phyloP scores from a whole-genome alignment of 2,113 vertebrate species.

The Monopterus albus region DNA sequence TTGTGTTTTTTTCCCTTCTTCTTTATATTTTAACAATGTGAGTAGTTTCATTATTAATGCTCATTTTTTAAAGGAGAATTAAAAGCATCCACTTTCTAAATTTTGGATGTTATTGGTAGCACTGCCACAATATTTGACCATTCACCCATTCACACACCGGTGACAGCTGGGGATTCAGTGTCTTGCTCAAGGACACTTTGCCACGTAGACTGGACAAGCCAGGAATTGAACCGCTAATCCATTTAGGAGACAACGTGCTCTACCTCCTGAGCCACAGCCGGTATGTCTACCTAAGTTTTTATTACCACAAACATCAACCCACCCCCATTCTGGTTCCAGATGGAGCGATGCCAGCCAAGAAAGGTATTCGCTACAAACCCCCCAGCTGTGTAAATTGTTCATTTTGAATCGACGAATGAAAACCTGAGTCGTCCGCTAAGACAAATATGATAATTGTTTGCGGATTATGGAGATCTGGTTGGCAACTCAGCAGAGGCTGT shows the following conservation, averaged over 20 bases:
- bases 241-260: too few species aligned
- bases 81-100: not conserved
- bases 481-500: conserved; percentile 74
- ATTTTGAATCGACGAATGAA: conserved; percentile 80
- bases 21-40: not conserved
- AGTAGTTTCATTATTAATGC: not conserved
- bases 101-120: too few species aligned
- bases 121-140: too few species aligned
- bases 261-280: too few species aligned
- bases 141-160: too few species aligned
- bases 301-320: conserved; percentile 25
- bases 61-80: not conserved
- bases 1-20: not conserved
- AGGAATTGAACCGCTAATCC: too few species aligned
- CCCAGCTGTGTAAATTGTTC: conserved; percentile 82
- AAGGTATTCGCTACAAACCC: conserved; percentile 76
- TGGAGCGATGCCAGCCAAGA: conserved; percentile 62
- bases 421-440: conserved; percentile 73
- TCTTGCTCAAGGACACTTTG: too few species aligned
- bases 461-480: conserved; percentile 80
- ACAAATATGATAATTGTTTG: conserved; percentile 84
- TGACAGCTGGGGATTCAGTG: too few species aligned
- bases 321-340: conserved; percentile 47
- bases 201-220: too few species aligned
- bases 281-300: conserved; percentile 26